A percentile compares a stretch with the other conserved stretches of the same genome.
Conservation (phyloP, 2,797 vertebrate species). For the Lacerta viridis region DNA sequence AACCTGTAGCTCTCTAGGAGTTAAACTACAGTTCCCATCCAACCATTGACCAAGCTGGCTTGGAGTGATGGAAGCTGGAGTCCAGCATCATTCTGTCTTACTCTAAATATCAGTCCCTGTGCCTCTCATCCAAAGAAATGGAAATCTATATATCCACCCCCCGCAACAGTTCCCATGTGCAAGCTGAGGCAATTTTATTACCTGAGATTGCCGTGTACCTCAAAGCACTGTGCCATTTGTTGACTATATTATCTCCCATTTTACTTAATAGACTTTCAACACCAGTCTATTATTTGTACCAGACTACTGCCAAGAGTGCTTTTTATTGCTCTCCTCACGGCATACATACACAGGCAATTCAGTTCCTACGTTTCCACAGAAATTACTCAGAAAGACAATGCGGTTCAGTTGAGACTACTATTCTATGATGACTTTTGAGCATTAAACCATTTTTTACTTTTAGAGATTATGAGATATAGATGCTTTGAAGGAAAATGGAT, state of each 20-base stretch:
- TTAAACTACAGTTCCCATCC: no score
- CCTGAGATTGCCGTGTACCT: constrained; percentile 11
- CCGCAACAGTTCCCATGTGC: neutral
- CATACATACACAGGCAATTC: neutral
- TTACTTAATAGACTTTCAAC: neutral
- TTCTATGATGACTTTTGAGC: constrained; percentile 3
- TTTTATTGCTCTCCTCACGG: neutral
- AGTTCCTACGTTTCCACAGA: no score
- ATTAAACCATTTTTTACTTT: constrained; percentile 5
- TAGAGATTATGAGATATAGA: neutral
- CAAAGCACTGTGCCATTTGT: neutral
- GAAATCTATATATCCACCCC: neutral
- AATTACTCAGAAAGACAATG: neutral
- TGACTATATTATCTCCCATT: constrained; percentile 4
- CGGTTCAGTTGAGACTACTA: neutral
- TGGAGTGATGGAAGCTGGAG: no score
- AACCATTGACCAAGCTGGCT: no score
- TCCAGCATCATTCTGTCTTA: no score
- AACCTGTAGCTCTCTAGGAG: no score
- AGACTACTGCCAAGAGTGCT: neutral
- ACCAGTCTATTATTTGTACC: neutral
- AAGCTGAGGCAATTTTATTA: neutral
- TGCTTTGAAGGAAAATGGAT: constrained; percentile 12
- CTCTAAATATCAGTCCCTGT: neutral
- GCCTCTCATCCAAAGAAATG: neutral